These are phyloP conservation scores for Anarrhichthys ocellatus DNA, from an alignment of 2,113 vertebrate species.

Conservation along the genomic window DNA sequence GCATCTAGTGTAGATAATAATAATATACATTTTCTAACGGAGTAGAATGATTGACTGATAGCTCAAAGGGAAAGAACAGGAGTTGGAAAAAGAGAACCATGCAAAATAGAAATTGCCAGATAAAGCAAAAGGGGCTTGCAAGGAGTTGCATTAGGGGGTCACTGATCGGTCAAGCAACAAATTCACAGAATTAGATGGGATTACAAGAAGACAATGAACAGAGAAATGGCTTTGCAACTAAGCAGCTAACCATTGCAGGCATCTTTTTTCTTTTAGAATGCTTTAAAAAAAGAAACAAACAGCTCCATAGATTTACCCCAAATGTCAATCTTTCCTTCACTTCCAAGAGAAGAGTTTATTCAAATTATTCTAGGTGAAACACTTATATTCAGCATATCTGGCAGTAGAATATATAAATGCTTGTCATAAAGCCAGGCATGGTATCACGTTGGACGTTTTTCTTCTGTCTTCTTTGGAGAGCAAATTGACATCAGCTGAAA, in stretches of 20 bases:
- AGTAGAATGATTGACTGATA: background rate
- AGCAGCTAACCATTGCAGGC: background rate
- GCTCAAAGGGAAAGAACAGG: background rate
- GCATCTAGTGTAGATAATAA: background rate
- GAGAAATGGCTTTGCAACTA: background rate
- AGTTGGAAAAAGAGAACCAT: background rate
- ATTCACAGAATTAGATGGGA: background rate
- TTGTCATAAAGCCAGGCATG: background rate
- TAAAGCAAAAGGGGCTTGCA: background rate
- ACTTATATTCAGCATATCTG: background rate
- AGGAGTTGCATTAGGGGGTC: slow-evolving; percentile 2
- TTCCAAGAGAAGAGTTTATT: slow-evolving; percentile 14
- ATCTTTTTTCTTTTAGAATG: background rate
- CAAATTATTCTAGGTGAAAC: background rate
- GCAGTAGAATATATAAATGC: background rate
- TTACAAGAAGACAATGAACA: background rate
- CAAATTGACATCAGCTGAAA: slow-evolving; percentile 5
- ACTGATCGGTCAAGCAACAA: slow-evolving; percentile 3
- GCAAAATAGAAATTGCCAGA: background rate
- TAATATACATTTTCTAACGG: background rate
- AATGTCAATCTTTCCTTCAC: background rate
- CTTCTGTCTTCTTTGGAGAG: background rate
- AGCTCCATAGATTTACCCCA: background rate
- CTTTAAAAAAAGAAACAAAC: no score
- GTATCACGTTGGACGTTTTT: background rate